Evolutionary conservation across 1,140 invertebrate genomes (phyloP), one percentile per base, ranked within the genome.

Genomic region (Battus philenor): DNA sequence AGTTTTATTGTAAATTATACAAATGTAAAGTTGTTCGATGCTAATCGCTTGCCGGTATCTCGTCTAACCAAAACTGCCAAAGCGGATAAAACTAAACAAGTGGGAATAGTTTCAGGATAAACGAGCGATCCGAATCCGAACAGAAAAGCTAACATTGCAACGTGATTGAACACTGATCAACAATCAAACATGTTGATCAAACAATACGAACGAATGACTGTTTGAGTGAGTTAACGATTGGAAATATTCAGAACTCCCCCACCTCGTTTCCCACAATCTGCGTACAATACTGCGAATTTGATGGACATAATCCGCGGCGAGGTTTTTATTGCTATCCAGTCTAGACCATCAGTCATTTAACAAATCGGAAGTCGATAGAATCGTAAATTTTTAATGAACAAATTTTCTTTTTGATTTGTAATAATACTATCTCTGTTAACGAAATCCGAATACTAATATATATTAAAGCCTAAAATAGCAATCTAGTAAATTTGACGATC

Each of bases 191-290:
- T 27, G 38, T 15, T 27, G 22, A 41, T 41, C 38, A 41, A 41
- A 41, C 38, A 41, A 41, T 29, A 41, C 22, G 38, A 41, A 41
- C 38, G 24, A 41, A 41, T 41, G 38, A 41, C 38, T 41, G 18
- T 38, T 39, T 39, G 24, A 41, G 29, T 41, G 24, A 16, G 24
- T 41, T 41, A 41, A 27, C 38, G 38, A 27, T 16, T 41, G 22
- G 24, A 27, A 8, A 9, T 16, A 27, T 41, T 39, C 36, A 20
- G 36, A 6, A 4, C 36, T n/a, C 11, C 18, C 9, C 20, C 10
- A 4, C 20, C 11, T 8, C 11, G 13, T n/a, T 15, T 15, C 17
- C 15, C 2, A 9, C 8, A 18, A 34, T 34, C 16, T 17, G 5
- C 16, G 9, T 11, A 34, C 31, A n/a, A 16, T 33, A 13, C 2